Percentiles rank a stretch among this genome's conserved stretches.
phyloP scores from a whole-genome alignment of 2,113 vertebrate species.

The Pitta sordida region DNA sequence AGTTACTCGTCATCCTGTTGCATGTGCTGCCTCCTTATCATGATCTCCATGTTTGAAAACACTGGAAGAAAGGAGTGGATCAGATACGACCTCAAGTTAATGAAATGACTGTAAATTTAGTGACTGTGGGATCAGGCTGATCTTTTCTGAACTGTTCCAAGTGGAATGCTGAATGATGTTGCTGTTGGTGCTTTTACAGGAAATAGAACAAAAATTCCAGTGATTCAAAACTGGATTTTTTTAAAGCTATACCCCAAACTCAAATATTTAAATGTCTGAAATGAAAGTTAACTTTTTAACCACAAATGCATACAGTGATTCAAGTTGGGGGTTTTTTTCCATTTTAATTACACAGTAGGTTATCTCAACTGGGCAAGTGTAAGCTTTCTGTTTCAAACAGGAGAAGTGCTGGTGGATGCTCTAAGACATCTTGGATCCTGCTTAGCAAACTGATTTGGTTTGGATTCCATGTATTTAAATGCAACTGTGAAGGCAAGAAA shows the following conservation, averaged over 20 bases:
- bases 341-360: background rate
- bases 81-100: constrained; percentile 23
- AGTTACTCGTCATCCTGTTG: background rate
- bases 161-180: constrained; percentile 43
- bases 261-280: constrained; percentile 65
- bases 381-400: background rate
- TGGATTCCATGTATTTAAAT: background rate
- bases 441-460: background rate
- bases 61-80: constrained; percentile 22
- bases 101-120: constrained; percentile 44
- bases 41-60: constrained; percentile 12
- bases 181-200: constrained; percentile 71
- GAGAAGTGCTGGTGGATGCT: background rate
- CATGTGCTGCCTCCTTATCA: background rate
- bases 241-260: constrained; percentile 43
- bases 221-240: constrained; percentile 73
- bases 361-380: background rate
- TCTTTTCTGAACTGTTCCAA: constrained; percentile 24
- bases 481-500: background rate
- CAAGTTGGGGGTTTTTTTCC: background rate
- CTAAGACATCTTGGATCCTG: background rate
- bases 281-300: constrained; percentile 20
- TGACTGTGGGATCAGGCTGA: background rate
- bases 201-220: constrained; percentile 75
- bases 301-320: background rate